phyloP scores from a whole-genome alignment of 2,797 vertebrate species.

The Silurus lanzhouensis region DNA sequence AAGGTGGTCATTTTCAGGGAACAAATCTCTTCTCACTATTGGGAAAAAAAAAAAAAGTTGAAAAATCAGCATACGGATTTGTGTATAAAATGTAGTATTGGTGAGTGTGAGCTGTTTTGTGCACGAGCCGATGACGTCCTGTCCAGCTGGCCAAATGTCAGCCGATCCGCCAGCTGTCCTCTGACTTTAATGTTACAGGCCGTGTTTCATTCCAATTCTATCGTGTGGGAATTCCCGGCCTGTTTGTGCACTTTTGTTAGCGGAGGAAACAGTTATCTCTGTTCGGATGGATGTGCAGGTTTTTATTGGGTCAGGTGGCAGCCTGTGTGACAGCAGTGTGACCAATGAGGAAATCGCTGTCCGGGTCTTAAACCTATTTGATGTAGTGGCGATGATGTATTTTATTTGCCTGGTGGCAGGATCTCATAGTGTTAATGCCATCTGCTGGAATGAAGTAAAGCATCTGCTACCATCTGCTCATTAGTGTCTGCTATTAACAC shows the following conservation, averaged over 20 bases:
- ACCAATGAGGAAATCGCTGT: background rate
- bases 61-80: background rate
- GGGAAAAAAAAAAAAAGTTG: no score
- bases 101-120: background rate
- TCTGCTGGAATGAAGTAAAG: constrained; percentile 26
- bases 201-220: constrained; percentile 9
- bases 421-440: constrained; percentile 11
- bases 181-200: background rate
- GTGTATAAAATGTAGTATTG: background rate
- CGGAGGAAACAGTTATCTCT: background rate
- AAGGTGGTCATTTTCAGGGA: no score
- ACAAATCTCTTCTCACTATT: no score
- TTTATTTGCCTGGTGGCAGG: background rate
- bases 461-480: constrained; percentile 1
- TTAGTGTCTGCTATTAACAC: background rate
- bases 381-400: background rate
- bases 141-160: constrained; percentile 10
- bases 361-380: background rate
- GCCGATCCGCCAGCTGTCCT: constrained; percentile 4
- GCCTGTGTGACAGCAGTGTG: background rate
- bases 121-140: background rate
- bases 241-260: background rate
- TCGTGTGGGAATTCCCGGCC: constrained; percentile 1
- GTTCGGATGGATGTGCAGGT: background rate
- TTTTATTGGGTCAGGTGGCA: background rate